A percentile compares a stretch with the other conserved stretches of the same genome.
These are phyloP conservation scores for Dilophus febrilis DNA, from an alignment of 2,888 invertebrate genomes.

Conservation along the genomic window DNA sequence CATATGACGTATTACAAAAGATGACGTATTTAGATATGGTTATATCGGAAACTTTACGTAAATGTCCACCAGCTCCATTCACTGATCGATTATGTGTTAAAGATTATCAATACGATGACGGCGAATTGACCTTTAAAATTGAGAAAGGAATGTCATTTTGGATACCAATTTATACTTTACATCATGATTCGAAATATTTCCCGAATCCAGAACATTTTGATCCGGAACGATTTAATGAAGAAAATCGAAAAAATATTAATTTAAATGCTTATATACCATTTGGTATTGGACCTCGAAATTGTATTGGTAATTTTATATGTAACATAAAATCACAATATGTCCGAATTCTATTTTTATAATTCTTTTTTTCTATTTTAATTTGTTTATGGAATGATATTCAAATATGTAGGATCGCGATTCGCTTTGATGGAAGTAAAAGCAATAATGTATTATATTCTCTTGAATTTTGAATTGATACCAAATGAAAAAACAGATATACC, in stretches of 20 bases:
- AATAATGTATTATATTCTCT: slow-evolving; percentile 5
- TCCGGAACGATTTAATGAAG: slow-evolving; percentile 39
- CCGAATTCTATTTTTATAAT: too few species aligned
- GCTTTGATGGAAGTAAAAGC: slow-evolving; percentile 9
- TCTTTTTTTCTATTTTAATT: too few species aligned
- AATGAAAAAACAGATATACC: slow-evolving; percentile 7
- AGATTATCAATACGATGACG: slow-evolving; percentile 18
- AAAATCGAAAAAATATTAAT: slow-evolving; percentile 33
- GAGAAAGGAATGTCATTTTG: slow-evolving; percentile 18
- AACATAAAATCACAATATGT: too few species aligned
- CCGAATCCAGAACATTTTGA: slow-evolving; percentile 38
- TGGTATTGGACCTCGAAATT: slow-evolving; percentile 41
- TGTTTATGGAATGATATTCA: too few species aligned
- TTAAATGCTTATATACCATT: slow-evolving; percentile 36
- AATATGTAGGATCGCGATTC: slow-evolving; percentile 7
- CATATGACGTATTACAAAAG: slow-evolving; percentile 34
- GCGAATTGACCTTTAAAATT: slow-evolving; percentile 18
- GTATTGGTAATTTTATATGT: slow-evolving; percentile 34
- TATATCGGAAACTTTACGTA: slow-evolving; percentile 30
- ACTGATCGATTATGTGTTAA: slow-evolving; percentile 27
- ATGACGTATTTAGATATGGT: slow-evolving; percentile 47
- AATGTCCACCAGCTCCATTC: slow-evolving; percentile 28
- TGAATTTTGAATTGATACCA: slow-evolving; percentile 5
- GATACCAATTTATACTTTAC: slow-evolving; percentile 31
- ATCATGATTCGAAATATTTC: slow-evolving; percentile 34